Conservation (phyloP, 53 echinoderm and acorn worm genomes). For the Hippasteria phrygiana region DNA sequence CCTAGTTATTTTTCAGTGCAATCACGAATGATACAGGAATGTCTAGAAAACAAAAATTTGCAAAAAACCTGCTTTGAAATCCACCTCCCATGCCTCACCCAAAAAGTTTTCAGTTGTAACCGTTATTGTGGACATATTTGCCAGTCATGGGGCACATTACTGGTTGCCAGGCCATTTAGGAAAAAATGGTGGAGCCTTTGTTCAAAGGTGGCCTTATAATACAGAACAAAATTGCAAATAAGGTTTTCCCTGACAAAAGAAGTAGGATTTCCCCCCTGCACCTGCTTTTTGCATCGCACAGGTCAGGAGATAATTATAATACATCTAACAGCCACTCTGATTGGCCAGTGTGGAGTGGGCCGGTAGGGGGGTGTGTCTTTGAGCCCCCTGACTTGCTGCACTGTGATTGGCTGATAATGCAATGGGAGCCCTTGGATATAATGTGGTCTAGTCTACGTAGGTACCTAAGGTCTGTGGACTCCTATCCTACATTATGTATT, state of each 20-base stretch:
- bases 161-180: not conserved
- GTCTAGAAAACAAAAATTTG: no score
- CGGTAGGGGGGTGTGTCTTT: conserved; percentile 57
- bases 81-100: no score
- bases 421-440: not conserved
- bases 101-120: no score
- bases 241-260: no score
- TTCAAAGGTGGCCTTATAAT: not conserved
- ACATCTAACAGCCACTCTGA: conserved; percentile 26
- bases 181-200: not conserved
- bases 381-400: not conserved
- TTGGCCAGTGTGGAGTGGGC: conserved; percentile 29
- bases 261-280: not conserved
- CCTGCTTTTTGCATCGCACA: not conserved
- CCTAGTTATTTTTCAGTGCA: no score
- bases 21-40: no score
- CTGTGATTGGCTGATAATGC: conserved; percentile 13
- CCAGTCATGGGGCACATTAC: no score
- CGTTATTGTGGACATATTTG: no score
- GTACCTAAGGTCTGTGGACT: not conserved
- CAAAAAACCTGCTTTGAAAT: no score
- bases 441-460: not conserved
- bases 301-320: conserved; percentile 28
- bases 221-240: not conserved
- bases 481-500: not conserved